Evolutionary conservation across 1,140 invertebrate species (phyloP).

Genomic region (Phthorimaea operculella): DNA sequence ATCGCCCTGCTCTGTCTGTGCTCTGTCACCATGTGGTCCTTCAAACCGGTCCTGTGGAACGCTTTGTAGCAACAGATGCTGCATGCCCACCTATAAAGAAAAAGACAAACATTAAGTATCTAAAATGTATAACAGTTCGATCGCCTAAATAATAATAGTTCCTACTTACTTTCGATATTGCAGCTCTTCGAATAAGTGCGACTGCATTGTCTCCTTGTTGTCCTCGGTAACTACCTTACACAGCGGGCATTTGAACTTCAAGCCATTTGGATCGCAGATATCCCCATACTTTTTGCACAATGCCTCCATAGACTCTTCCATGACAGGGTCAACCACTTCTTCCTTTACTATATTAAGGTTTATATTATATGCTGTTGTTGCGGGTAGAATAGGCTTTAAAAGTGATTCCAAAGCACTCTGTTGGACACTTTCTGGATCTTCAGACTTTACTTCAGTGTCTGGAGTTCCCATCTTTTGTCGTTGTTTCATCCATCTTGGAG

Average conservation of each 20-base stretch:
- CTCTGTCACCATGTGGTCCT: constrained; percentile 41
- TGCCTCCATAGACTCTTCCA: constrained; percentile 22
- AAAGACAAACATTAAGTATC: neutral
- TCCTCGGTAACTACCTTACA: constrained; percentile 42
- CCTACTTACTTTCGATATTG: constrained; percentile 53
- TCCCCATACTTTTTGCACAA: constrained; percentile 38
- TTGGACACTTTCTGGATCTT: constrained; percentile 9
- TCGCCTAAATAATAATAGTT: neutral
- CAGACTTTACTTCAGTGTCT: constrained; percentile 32
- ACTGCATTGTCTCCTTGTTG: constrained; percentile 41
- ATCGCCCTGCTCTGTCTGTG: constrained; percentile 27
- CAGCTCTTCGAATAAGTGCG: constrained; percentile 56
- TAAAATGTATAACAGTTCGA: neutral
- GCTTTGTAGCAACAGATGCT: constrained; percentile 50
- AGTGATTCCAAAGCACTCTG: neutral
- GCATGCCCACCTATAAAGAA: constrained; percentile 42
- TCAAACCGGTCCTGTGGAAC: constrained; percentile 46
- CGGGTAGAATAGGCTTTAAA: neutral
- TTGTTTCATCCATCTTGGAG: constrained; percentile 43
- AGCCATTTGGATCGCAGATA: constrained; percentile 49
- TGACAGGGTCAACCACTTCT: constrained; percentile 18
- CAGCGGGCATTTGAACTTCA: constrained; percentile 47
- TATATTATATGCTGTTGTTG: neutral
- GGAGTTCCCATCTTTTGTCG: constrained; percentile 19
- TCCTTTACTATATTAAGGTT: constrained; percentile 47